Base-by-base conservation (phyloP, 2,888 invertebrate genomes). In the Azorinus chamasolen region DNA sequence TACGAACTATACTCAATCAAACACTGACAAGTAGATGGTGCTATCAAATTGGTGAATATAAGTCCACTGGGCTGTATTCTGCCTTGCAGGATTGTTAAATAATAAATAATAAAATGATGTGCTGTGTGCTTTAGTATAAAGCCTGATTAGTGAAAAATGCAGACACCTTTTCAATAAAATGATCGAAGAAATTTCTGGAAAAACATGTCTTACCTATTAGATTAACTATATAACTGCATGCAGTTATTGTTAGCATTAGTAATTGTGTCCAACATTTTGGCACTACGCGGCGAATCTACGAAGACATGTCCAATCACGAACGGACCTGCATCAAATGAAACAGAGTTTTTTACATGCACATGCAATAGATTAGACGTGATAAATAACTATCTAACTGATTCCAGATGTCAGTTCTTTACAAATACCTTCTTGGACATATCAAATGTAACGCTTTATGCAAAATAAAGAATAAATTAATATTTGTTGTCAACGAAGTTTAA, bases 371-470 rank as follows among this genome's bases (percentile, higher is more conserved):
- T 6, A 32, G 32, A 6, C 32, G 8, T 6, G 32, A 10, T 32
- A 10, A 32, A 32, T 10, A 4, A 10, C 32, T 32, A 32, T 32
- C 32, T 32, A 32, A 32, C 14, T 14, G 6, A 51, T 51, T 22
- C 27, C 51, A 20, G 24, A 16, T 27, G 27, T 4, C 20, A 20
- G 22, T 51, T 22, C 22, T 25, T 10, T 51, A 25, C 51, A 12
- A n/a, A 51, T 76, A 76, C 76, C 71, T 76, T 76, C 59, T 66
- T 66, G 20, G 66, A 66, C 76, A 76, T 76, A 12, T 14, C 51
- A 25, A 18, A 14, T 43, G 8, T 14, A 14, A 6, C 5, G 20
- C 27, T 2, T 16, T 25, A 2, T n/a, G n/a, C 25, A 53, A 53
- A 53, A 2, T 53, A 16, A 27, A 3, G 24, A n/a, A n/a, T n/a